A percentile compares a stretch with the other conserved stretches of the same genome.
phyloP scores from a whole-genome alignment of 2,113 vertebrate species.

The Laticauda colubrina region DNA sequence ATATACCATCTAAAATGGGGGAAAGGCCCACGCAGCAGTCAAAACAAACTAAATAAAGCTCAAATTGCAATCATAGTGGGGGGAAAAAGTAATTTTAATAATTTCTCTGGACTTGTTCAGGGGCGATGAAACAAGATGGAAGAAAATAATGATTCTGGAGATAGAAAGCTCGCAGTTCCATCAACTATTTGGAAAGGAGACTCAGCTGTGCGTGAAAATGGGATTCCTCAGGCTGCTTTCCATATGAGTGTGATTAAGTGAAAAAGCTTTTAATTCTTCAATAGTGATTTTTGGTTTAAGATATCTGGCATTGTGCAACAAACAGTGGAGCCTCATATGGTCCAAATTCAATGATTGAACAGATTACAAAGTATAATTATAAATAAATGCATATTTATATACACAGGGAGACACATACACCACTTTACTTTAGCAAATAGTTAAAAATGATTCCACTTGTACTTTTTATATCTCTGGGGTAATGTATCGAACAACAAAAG shows the following conservation, averaged over 20 bases:
- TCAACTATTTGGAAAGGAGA: not conserved
- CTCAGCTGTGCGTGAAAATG: not conserved
- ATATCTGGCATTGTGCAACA: not conserved
- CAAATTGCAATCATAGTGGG: slow-evolving; percentile 16
- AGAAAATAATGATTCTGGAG: not conserved
- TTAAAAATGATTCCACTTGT: not conserved
- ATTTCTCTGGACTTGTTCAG: slow-evolving; percentile 10
- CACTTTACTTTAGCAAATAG: not conserved
- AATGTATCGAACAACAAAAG: not conserved
- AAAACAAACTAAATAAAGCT: slow-evolving; percentile 33
- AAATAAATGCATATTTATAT: not conserved
- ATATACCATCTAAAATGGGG: slow-evolving; percentile 39
- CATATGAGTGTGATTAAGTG: not conserved
- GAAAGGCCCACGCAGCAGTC: slow-evolving; percentile 22
- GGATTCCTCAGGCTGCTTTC: not conserved
- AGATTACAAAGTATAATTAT: not conserved
- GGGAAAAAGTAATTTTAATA: slow-evolving; percentile 13
- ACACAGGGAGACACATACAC: not conserved
- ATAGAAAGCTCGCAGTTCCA: not conserved
- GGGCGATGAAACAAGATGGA: not conserved
- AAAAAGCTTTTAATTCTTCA: not conserved
- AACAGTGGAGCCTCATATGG: not conserved
- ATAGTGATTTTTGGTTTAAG: not conserved
- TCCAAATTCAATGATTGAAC: not conserved
- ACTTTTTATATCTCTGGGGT: not conserved